These are phyloP conservation scores for Phainopepla nitens DNA, from an alignment of 2,113 vertebrate species.

Conservation along the genomic window DNA sequence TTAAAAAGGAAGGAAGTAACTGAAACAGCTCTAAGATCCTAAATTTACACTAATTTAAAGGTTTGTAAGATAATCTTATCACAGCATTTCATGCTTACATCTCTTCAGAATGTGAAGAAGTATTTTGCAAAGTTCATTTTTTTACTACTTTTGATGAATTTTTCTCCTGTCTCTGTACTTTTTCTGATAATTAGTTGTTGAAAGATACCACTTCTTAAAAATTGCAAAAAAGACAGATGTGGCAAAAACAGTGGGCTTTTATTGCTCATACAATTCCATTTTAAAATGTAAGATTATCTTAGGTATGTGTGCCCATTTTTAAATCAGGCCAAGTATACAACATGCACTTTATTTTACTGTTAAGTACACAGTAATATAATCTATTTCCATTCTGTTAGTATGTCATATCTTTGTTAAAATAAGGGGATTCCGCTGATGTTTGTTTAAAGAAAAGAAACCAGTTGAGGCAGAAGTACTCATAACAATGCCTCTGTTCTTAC, in stretches of 20 bases:
- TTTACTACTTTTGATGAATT: background rate
- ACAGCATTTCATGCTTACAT: background rate
- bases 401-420: background rate
- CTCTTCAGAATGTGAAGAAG: background rate
- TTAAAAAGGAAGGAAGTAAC: background rate
- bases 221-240: background rate
- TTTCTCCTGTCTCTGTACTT: background rate
- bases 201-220: slow-evolving; percentile 27
- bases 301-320: background rate
- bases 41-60: background rate
- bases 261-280: background rate
- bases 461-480: background rate
- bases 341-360: slow-evolving; percentile 16
- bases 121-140: background rate
- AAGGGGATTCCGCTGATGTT: background rate
- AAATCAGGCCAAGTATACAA: background rate
- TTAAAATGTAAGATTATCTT: background rate
- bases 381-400: background rate
- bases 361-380: background rate
- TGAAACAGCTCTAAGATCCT: background rate
- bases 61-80: background rate
- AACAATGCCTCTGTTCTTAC: slow-evolving; percentile 8
- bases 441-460: background rate
- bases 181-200: background rate
- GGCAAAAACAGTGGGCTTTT: background rate